A percentile compares a stretch with the other conserved stretches of the same genome.
These are phyloP conservation scores for Fringilla coelebs DNA, from an alignment of 2,797 vertebrate genomes.

Conservation along the genomic window DNA sequence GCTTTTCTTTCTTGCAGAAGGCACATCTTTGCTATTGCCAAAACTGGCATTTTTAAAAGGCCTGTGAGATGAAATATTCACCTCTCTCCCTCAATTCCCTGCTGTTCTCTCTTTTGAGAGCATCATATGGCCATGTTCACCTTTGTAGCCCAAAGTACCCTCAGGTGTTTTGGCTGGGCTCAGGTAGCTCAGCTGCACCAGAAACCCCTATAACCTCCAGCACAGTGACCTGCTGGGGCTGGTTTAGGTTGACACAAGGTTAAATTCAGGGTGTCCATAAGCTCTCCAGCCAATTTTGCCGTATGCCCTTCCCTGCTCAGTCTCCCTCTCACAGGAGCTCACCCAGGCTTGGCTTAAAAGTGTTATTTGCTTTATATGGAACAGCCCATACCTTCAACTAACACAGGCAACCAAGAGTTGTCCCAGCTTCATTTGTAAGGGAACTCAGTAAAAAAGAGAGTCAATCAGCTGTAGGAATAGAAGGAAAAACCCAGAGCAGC, in stretches of 20 bases:
- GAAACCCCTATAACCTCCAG: neutral
- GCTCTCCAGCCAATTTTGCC: neutral
- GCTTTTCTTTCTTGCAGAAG: accelerated
- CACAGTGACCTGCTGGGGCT: accelerated
- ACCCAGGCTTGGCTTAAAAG: neutral
- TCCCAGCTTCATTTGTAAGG: neutral
- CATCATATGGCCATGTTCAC: accelerated
- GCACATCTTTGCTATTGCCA: neutral
- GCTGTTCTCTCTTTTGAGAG: neutral
- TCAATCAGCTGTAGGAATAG: neutral
- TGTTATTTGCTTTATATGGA: neutral
- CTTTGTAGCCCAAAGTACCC: neutral
- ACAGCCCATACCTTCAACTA: neutral
- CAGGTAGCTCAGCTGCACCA: neutral
- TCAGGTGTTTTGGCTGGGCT: neutral
- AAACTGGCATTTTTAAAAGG: neutral
- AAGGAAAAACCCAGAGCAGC: neutral
- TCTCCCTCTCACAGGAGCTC: neutral
- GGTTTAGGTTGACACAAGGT: neutral
- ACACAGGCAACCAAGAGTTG: neutral
- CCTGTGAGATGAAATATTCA: neutral
- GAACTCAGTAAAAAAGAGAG: neutral
- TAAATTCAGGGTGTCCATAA: neutral
- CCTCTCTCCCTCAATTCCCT: neutral
- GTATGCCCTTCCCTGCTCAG: neutral